Evolutionary conservation across 2,113 vertebrate genomes (phyloP).

Genomic region (Herpetotheres cachinnans): DNA sequence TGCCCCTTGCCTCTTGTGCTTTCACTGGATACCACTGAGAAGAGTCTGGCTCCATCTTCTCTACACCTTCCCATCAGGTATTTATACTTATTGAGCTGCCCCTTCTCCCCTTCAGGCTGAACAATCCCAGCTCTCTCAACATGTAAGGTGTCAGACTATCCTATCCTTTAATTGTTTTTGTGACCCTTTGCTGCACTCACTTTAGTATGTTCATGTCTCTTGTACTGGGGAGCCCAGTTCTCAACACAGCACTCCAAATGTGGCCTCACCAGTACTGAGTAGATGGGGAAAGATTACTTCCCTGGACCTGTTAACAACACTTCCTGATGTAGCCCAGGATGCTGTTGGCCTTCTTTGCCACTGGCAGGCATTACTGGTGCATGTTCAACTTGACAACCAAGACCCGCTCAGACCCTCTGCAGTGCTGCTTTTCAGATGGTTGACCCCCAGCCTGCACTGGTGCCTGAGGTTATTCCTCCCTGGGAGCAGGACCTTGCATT

Average conservation of each 20-base stretch:
- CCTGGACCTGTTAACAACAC: accelerated
- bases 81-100: background rate
- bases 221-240: background rate
- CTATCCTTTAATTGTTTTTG: accelerated
- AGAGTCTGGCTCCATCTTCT: background rate
- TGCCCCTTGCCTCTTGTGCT: slow-evolving; percentile 12
- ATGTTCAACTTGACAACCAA: background rate
- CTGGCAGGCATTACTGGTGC: background rate
- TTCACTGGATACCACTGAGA: background rate
- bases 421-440: background rate
- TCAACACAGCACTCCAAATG: background rate
- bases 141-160: too few relatives aligned
- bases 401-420: too few relatives aligned
- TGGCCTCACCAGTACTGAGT: background rate
- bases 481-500: background rate
- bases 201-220: background rate
- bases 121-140: background rate
- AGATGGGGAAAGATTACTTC: background rate
- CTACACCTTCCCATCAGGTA: background rate
- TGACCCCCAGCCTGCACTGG: background rate
- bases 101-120: background rate
- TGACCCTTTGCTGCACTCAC: background rate
- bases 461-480: background rate
- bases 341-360: background rate
- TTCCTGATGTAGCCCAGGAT: background rate